Percentiles rank a stretch among this genome's conserved stretches.
Evolutionary conservation across 1,140 invertebrate genomes (phyloP).

Genomic region (Nasonia longicornis): DNA sequence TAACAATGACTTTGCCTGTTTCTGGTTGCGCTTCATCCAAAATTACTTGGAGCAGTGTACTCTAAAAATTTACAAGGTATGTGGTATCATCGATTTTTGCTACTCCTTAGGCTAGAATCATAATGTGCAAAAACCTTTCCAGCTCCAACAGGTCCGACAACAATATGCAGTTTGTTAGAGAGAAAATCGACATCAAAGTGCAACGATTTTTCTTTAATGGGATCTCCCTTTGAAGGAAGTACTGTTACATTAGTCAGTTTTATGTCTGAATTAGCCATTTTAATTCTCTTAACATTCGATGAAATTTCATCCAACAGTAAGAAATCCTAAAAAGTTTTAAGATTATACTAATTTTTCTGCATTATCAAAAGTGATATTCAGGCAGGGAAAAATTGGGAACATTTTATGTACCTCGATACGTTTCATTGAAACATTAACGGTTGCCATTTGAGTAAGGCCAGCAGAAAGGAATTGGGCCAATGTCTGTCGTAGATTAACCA

Average conservation of each 20-base stretch:
- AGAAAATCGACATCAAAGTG: slow-evolving; percentile 73
- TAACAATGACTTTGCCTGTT: not conserved
- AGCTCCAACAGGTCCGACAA: slow-evolving; percentile 83
- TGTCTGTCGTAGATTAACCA: not conserved
- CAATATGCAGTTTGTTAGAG: slow-evolving; percentile 76
- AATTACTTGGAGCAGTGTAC: slow-evolving; percentile 80
- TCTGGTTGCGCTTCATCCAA: slow-evolving; percentile 77
- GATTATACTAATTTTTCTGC: not conserved
- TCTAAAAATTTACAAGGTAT: slow-evolving; percentile 66
- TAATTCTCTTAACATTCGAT: not conserved
- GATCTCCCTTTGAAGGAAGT: too few relatives aligned
- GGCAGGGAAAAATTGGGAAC: too few relatives aligned
- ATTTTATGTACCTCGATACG: not conserved
- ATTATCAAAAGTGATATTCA: not conserved
- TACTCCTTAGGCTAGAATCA: too few relatives aligned
- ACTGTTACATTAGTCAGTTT: too few relatives aligned
- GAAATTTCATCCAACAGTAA: slow-evolving; percentile 68
- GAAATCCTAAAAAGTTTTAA: slow-evolving; percentile 49
- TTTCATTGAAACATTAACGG: not conserved
- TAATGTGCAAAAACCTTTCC: slow-evolving; percentile 74
- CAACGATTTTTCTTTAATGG: slow-evolving; percentile 67
- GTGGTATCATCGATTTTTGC: not conserved
- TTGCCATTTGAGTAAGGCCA: not conserved
- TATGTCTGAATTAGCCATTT: too few relatives aligned
- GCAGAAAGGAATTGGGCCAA: not conserved